Evolutionary conservation across 2,797 vertebrate genomes (phyloP).

Genomic region (Aldrovandia affinis): DNA sequence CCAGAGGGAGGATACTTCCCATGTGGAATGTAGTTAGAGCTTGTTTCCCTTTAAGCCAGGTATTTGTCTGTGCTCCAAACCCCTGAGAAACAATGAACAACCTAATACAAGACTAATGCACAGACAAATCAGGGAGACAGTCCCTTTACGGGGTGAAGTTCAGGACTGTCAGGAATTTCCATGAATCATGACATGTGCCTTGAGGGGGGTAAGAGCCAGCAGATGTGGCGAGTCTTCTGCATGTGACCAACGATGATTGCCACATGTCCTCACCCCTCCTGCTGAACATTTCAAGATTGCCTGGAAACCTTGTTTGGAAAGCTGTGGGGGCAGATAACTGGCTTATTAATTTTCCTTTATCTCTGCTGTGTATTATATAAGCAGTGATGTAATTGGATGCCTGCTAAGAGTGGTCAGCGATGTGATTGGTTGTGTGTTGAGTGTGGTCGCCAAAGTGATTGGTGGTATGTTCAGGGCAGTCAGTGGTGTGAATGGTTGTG

Average conservation of each 20-base stretch:
- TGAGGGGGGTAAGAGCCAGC: slow-evolving; percentile 1
- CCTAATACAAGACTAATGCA: too few relatives aligned
- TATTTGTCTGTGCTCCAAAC: too few relatives aligned
- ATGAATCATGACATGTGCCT: background rate
- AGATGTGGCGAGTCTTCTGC: background rate
- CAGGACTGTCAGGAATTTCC: background rate
- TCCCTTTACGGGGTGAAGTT: too few relatives aligned
- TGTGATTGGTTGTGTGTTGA: background rate
- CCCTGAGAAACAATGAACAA: too few relatives aligned
- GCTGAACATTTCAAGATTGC: slow-evolving; percentile 57
- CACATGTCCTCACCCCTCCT: slow-evolving; percentile 6
- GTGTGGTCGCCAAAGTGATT: background rate
- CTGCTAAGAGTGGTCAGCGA: background rate
- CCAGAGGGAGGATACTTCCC: too few relatives aligned
- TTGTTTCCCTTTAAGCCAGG: too few relatives aligned
- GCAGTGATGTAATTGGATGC: background rate
- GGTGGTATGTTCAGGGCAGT: background rate
- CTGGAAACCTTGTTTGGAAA: slow-evolving; percentile 70
- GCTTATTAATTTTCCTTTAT: slow-evolving; percentile 72
- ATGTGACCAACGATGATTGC: background rate
- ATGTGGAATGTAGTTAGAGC: too few relatives aligned
- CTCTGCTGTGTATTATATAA: slow-evolving; percentile 1
- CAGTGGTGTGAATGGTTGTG: background rate
- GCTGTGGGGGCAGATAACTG: slow-evolving; percentile 42
- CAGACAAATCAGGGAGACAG: background rate